phyloP scores from a whole-genome alignment of 1,140 invertebrate genomes.

The Whitmania pigra region DNA sequence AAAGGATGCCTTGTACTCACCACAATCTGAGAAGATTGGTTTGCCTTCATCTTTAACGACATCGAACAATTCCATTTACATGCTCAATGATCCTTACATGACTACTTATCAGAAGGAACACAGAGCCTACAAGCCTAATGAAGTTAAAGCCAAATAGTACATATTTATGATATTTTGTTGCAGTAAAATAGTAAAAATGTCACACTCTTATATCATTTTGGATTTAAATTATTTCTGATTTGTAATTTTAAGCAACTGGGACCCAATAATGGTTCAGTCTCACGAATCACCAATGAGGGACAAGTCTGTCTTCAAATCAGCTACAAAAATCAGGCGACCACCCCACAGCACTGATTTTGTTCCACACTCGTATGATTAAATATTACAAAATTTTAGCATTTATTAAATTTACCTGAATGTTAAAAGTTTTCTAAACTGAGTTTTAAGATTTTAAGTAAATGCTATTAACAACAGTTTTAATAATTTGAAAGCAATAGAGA shows the following conservation, averaged over 20 bases:
- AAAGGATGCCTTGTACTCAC: not conserved
- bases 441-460: too few species aligned
- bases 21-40: not conserved
- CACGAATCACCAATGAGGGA: not conserved
- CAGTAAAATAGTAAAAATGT: not conserved
- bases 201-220: not conserved
- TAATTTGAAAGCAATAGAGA: too few species aligned
- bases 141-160: not conserved
- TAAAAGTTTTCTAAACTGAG: too few species aligned
- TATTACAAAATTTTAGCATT: too few species aligned
- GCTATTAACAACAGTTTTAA: too few species aligned
- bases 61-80: not conserved
- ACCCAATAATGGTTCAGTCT: not conserved
- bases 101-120: not conserved
- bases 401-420: too few species aligned
- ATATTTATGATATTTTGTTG: not conserved
- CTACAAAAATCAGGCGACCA: not conserved
- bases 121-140: not conserved
- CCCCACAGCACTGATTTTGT: not conserved
- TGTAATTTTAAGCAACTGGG: not conserved
- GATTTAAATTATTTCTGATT: not conserved
- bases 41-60: not conserved
- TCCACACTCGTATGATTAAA: not conserved
- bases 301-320: not conserved
- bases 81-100: constrained; percentile 7